These are phyloP conservation scores for Pampus argenteus DNA, from an alignment of 2,797 vertebrate species.

Conservation along the genomic window DNA sequence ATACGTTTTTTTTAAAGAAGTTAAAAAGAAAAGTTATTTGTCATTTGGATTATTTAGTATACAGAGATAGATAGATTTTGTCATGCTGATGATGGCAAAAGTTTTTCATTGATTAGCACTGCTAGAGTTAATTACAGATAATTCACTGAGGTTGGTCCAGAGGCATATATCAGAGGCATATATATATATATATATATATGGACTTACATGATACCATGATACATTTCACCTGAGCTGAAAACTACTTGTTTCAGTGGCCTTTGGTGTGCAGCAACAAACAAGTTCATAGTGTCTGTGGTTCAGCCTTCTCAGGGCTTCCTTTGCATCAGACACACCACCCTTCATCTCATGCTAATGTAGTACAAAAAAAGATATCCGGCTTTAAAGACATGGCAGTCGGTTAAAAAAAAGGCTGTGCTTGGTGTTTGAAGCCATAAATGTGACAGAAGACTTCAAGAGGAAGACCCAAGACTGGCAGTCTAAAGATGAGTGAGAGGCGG, in stretches of 20 bases:
- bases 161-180: no score
- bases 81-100: conserved; percentile 11
- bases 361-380: conserved; percentile 80
- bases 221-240: conserved; percentile 53
- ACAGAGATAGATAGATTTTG: conserved; percentile 1
- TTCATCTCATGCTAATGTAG: conserved; percentile 85
- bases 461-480: conserved; percentile 84
- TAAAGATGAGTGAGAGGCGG: conserved; percentile 85
- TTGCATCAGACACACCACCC: conserved; percentile 75
- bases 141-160: conserved; percentile 60
- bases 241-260: conserved; percentile 58
- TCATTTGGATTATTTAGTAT: background rate
- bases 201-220: background rate
- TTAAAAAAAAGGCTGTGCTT: conserved; percentile 80
- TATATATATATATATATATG: no score
- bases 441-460: conserved; percentile 86
- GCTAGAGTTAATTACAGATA: conserved; percentile 76
- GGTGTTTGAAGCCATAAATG: conserved; percentile 86
- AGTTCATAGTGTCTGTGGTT: conserved; percentile 79
- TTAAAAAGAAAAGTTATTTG: no score
- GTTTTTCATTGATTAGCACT: conserved; percentile 73
- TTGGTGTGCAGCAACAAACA: conserved; percentile 76
- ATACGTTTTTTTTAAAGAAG: background rate
- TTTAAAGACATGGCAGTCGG: conserved; percentile 85
- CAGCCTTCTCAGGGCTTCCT: conserved; percentile 73